Evolutionary conservation across 92 coral and sea anemone genomes (phyloP).

Genomic region (Epizoanthus stellaris): DNA sequence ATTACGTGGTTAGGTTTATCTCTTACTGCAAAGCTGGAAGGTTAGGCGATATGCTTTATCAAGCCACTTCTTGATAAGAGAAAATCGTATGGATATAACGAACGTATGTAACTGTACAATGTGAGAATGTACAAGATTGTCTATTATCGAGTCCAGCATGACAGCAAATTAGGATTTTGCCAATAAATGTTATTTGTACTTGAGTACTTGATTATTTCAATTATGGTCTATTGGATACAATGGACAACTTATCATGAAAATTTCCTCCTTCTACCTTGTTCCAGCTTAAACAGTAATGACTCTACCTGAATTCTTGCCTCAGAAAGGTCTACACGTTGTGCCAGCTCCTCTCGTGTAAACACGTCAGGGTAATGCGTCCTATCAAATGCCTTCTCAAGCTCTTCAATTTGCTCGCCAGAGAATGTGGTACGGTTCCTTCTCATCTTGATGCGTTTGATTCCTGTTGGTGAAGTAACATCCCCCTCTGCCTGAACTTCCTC

Average conservation of each 20-base stretch:
- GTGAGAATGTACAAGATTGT: neutral
- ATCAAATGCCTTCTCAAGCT: conserved; percentile 92
- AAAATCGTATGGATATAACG: neutral
- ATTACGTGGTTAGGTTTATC: conserved; percentile 33
- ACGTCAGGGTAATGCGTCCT: conserved; percentile 98
- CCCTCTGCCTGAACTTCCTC: conserved; percentile 75
- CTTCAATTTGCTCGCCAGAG: conserved; percentile 95
- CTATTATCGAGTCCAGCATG: neutral
- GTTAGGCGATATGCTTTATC: conserved; percentile 1
- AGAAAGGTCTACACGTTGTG: conserved; percentile 89
- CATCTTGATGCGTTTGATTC: conserved; percentile 73
- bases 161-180: conserved; percentile 11
- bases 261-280: conserved; percentile 32
- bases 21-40: conserved; percentile 38
- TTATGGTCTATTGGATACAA: neutral
- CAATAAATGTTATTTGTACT: neutral
- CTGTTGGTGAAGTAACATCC: conserved; percentile 72
- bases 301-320: conserved; percentile 99
- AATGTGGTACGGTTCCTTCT: conserved; percentile 89
- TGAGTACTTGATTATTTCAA: neutral
- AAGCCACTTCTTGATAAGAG: conserved; percentile 10
- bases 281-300: conserved; percentile 88
- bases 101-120: too few relatives aligned
- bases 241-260: neutral
- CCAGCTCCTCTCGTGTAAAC: conserved; percentile 92